Evolutionary conservation across 2,113 vertebrate species (phyloP).

Genomic region (Oryctolagus cuniculus): mOryCun1.1 NC_091440.1:67206001-67206500

Average conservation of each 20-base stretch:
- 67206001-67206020: not conserved
- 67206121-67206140: not conserved
- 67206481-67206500: constrained; percentile 23
- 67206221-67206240: constrained; percentile 7
- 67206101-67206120: not conserved
- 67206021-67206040: constrained; percentile 6
- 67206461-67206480: constrained; percentile 55
- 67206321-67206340: not conserved
- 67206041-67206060: not conserved
- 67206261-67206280: not conserved
- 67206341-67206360: not conserved
- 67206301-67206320: not conserved
- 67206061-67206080: not conserved
- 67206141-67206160: constrained; percentile 27
- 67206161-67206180: not conserved
- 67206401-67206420: constrained; percentile 46
- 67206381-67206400: constrained; percentile 38
- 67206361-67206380: not conserved
- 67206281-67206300: not conserved
- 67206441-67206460: constrained; percentile 34
- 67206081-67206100: not conserved
- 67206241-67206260: not conserved
- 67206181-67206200: not conserved
- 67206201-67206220: not conserved
- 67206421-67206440: constrained; percentile 41